Base-by-base conservation (phyloP, 1,140 invertebrate genomes). In the Drosophila parabipectinata region DNA sequence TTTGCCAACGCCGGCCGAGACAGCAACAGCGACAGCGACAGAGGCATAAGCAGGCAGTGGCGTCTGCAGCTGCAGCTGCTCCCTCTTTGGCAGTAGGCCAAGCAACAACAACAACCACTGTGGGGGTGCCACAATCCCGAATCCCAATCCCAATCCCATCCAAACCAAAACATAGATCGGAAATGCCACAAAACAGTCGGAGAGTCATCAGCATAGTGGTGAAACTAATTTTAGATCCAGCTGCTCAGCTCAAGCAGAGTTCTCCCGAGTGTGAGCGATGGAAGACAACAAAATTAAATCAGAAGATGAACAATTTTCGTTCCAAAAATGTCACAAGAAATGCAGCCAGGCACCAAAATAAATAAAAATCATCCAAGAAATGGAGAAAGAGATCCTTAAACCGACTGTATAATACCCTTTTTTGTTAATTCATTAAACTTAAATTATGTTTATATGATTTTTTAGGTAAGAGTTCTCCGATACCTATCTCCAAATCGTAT, bases 241-340 rank as follows among this genome's bases (percentile, higher is more conserved):
- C 80, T 85, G 77, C 72, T 72, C 56, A 58, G 60, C 73, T 68
- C 57, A 67, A 58, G 52, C 41, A 48, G 57, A 80, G 34, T 3
- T 37, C 34, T 12, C 34, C 61, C 18, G 57, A 51, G 34, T 26
- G 63, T 26, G 44, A 51, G 60, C 30, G 53, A 37, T 61, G 51
- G 39, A 52, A 44, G 30, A 58, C 34, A 56, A 47, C 45, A 53
- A 76, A 72, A 64, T 56, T 39, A 51, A 71, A 85, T 76, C 52
- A 62, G 77, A 74, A 79, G 55, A 32, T 30, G 48, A 79, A 47
- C 52, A 60, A 59, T 44, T 54, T 63, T 84, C 45, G 72, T 71
- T 88, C 83, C 83, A 88, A 88, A 88, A 83, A 85, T 78, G 74
- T 80, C 81, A 78, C 77, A 56, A 75, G 64, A 82, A 87, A 67